Percentiles rank a stretch among this genome's conserved stretches.
These are phyloP conservation scores for Strix uralensis DNA, from an alignment of 2,113 vertebrate genomes.

Conservation along the genomic window DNA sequence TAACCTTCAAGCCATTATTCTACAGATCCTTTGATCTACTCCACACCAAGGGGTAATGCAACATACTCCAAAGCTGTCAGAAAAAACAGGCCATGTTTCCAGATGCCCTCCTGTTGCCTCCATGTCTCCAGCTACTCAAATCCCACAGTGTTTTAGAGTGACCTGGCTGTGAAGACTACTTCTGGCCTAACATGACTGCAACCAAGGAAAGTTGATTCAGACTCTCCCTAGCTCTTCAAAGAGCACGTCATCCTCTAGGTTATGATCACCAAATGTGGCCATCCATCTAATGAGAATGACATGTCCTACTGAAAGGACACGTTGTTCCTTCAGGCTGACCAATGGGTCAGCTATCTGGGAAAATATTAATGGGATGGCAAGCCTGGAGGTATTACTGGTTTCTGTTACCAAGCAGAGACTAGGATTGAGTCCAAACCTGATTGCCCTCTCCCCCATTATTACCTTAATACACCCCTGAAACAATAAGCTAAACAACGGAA, in stretches of 20 bases:
- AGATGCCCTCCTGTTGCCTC: neutral
- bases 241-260: neutral
- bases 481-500: neutral
- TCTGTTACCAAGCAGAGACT: neutral
- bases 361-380: slow-evolving; percentile 54
- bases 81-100: neutral
- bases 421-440: neutral
- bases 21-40: neutral
- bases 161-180: neutral
- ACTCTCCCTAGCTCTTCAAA: neutral
- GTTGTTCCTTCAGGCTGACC: slow-evolving; percentile 44
- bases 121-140: neutral
- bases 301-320: neutral
- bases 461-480: neutral
- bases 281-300: neutral
- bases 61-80: neutral
- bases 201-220: slow-evolving; percentile 14
- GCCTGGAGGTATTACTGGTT: neutral
- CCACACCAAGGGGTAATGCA: neutral
- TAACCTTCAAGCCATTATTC: neutral
- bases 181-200: neutral
- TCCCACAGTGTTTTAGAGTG: neutral
- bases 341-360: slow-evolving; percentile 41
- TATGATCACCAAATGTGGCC: neutral
- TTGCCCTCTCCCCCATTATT: neutral